These are phyloP conservation scores for Ptychoptera contaminata DNA, from an alignment of 2,888 invertebrate genomes.

Conservation along the genomic window DNA sequence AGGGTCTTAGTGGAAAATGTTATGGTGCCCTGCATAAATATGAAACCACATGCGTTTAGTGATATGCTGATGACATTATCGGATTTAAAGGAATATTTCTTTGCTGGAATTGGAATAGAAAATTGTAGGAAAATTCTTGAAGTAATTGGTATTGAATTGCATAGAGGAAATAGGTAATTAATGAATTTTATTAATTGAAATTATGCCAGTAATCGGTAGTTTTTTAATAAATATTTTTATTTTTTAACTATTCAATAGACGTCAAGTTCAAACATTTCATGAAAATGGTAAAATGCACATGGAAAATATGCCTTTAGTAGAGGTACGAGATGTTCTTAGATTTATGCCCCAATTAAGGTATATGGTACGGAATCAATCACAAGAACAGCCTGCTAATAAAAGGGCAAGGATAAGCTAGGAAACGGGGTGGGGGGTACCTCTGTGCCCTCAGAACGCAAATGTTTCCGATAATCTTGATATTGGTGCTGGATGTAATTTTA, in stretches of 20 bases:
- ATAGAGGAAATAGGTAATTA: constrained; percentile 66
- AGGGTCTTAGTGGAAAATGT: constrained; percentile 66
- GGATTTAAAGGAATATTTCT: constrained; percentile 66
- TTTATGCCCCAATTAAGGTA: constrained; percentile 79
- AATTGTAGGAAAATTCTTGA: constrained; percentile 68
- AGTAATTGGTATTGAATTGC: constrained; percentile 63
- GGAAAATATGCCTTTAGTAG: constrained; percentile 63
- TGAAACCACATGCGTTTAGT: constrained; percentile 66
- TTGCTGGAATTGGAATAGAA: constrained; percentile 56
- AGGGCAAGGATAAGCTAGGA: constrained; percentile 32
- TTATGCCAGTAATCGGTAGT: neutral
- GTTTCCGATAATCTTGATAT: constrained; percentile 7
- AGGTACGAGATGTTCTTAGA: constrained; percentile 67
- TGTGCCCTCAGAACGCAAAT: constrained; percentile 19
- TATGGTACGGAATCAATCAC: constrained; percentile 41
- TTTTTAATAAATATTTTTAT: constrained; percentile 7
- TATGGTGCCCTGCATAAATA: constrained; percentile 74
- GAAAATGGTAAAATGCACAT: constrained; percentile 59
- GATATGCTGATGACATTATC: constrained; percentile 70
- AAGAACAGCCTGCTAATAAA: constrained; percentile 29
- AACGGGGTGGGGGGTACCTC: constrained; percentile 33
- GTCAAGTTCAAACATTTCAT: constrained; percentile 59
- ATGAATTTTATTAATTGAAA: neutral
- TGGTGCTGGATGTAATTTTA: neutral
- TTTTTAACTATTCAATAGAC: no score